Evolutionary conservation across 2,797 vertebrate genomes (phyloP).

Genomic region (Hemitrygon akajei): DNA sequence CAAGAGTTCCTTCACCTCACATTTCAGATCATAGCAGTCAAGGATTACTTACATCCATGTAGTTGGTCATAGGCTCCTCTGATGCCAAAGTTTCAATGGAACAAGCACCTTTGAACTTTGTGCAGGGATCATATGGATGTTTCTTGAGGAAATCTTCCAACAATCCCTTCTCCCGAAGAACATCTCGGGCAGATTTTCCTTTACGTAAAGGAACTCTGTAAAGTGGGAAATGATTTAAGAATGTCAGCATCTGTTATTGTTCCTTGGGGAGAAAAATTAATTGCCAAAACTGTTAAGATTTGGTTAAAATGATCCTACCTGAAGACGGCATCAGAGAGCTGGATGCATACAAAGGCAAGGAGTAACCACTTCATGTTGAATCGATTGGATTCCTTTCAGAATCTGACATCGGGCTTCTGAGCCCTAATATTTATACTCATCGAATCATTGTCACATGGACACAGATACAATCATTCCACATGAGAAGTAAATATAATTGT

Average conservation of each 20-base stretch:
- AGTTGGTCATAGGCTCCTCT: neutral
- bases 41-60: neutral
- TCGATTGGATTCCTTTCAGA: neutral
- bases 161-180: neutral
- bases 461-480: neutral
- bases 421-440: neutral
- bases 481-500: neutral
- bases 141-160: neutral
- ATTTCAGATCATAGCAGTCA: no score
- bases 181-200: neutral
- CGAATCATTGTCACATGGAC: neutral
- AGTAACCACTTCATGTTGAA: conserved; percentile 4
- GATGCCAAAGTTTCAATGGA: neutral
- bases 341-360: neutral
- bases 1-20: neutral
- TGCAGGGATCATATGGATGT: neutral
- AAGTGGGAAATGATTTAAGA: neutral
- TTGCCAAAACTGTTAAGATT: no score
- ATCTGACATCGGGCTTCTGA: neutral
- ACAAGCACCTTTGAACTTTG: neutral
- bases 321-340: neutral
- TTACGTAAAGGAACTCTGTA: neutral
- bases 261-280: no score
- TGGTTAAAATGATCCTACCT: neutral
- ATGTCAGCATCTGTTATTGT: neutral